Evolutionary conservation across 2,797 vertebrate species (phyloP).

Genomic region (Parotocinclus haroldoi): DNA sequence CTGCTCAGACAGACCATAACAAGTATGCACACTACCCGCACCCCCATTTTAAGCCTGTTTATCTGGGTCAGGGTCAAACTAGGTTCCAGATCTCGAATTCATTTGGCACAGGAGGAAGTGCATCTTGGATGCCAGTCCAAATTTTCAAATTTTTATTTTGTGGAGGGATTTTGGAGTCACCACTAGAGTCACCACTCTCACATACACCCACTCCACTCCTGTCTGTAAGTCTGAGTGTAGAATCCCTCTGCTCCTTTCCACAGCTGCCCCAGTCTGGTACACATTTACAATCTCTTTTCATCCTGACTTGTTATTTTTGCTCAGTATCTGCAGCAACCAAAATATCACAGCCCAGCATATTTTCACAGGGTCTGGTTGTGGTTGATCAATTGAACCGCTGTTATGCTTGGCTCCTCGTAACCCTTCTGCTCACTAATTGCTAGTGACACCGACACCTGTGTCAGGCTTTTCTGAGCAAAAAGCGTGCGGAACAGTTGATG

Average conservation of each 20-base stretch:
- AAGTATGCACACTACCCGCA: too few species aligned
- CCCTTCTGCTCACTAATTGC: constrained; percentile 49
- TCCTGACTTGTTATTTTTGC: constrained; percentile 41
- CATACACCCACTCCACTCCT: constrained; percentile 63
- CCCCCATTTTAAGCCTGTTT: too few species aligned
- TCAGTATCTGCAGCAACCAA: constrained; percentile 42
- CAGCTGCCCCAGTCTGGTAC: constrained; percentile 60
- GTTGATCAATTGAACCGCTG: constrained; percentile 57
- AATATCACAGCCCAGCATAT: constrained; percentile 49
- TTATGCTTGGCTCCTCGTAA: constrained; percentile 59
- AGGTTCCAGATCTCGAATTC: too few species aligned
- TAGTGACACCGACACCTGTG: constrained; percentile 52
- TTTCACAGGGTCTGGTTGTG: constrained; percentile 57
- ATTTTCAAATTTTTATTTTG: constrained; percentile 20
- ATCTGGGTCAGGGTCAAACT: too few species aligned
- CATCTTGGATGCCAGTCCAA: constrained; percentile 31
- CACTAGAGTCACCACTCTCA: constrained; percentile 53
- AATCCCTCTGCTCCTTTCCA: constrained; percentile 53
- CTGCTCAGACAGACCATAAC: too few species aligned
- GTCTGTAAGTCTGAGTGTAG: constrained; percentile 43
- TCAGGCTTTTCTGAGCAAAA: constrained; percentile 42
- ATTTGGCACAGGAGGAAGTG: too few species aligned
- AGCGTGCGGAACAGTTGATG: constrained; percentile 8
- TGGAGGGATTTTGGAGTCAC: constrained; percentile 42
- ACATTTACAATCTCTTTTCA: constrained; percentile 49